These are phyloP conservation scores for Agapostemon virescens DNA, from an alignment of 2,888 invertebrate genomes.

Conservation along the genomic window DNA sequence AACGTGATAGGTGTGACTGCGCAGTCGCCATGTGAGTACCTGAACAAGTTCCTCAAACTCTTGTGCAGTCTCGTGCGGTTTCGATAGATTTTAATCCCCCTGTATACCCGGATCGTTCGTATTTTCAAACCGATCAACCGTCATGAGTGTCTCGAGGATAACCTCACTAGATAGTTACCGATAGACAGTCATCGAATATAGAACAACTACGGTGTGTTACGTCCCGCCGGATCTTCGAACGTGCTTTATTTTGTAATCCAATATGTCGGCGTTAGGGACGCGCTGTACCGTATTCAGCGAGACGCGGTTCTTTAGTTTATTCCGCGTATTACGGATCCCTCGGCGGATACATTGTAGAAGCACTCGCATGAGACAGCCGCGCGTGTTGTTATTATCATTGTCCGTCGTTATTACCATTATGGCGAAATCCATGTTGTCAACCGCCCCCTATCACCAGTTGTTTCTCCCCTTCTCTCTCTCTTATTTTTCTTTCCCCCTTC, in stretches of 20 bases:
- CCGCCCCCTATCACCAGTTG: slow-evolving; percentile 68
- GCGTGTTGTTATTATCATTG: slow-evolving; percentile 70
- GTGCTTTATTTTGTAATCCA: slow-evolving; percentile 67
- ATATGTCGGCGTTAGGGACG: slow-evolving; percentile 68
- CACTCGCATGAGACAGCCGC: slow-evolving; percentile 52
- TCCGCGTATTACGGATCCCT: slow-evolving; percentile 11
- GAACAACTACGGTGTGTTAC: slow-evolving; percentile 24
- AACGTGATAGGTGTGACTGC: slow-evolving; percentile 79
- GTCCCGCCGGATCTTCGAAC: slow-evolving; percentile 64
- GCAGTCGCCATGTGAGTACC: slow-evolving; percentile 79
- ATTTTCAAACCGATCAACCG: neutral
- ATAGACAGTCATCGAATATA: slow-evolving; percentile 12
- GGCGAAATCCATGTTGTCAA: slow-evolving; percentile 74
- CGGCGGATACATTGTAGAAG: neutral
- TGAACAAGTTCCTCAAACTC: slow-evolving; percentile 57
- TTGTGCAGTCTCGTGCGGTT: slow-evolving; percentile 28
- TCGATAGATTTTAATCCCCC: slow-evolving; percentile 5
- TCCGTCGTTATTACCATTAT: slow-evolving; percentile 68
- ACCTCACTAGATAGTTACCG: neutral
- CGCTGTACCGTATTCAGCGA: slow-evolving; percentile 55
- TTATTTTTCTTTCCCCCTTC: slow-evolving; percentile 55
- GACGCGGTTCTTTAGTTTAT: slow-evolving; percentile 16
- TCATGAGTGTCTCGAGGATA: neutral
- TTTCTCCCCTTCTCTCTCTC: slow-evolving; percentile 60
- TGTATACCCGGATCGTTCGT: neutral